Base-by-base conservation (phyloP, 2,888 invertebrate species). In the Neoitamus cyanurus region DNA sequence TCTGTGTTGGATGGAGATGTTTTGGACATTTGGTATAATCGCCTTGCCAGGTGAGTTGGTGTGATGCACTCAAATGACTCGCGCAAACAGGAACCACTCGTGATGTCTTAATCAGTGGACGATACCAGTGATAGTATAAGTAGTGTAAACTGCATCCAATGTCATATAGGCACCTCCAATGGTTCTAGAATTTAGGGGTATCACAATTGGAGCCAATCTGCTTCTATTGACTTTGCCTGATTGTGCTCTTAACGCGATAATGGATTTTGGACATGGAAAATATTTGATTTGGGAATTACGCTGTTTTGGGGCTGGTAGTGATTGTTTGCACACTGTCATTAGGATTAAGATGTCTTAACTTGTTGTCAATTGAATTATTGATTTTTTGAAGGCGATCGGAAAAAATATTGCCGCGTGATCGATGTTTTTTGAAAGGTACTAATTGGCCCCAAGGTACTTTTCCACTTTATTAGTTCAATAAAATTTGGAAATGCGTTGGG, bases 1-100 rank as follows among this genome's bases (percentile, higher is more conserved):
- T 89, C 93, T 96, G 85, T 95, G 96, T 91, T 95, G 96, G 95
- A 95, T 96, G 95, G 96, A 96, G 92, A 92, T 96, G 92, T 96
- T 96, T 92, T 96, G 96, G 96, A 95, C 95, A 42, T 91, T 95
- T 73, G 96, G 96, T 86, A 95, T 96, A 83, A 95, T 96, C 88
- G 90, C 93, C 86, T 90, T 96, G 84, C 96, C 96, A 89, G 92
- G 95, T 96, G 92, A 93, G 93, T 88, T 85, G 73, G 75, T 82
- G 42, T 84, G 68, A 15, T 34, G 13, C n/a, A 36, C 20, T 34
- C 48, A 20, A 68, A 69, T 78, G 4, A 77, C 3, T 77, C 11
- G 6, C 11, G 36, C 15, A 82, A 82, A 69, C 34, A 78, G 20
- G 25, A 68, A 37, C 36, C 20, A 73, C 83, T 82, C 85, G 86